Evolutionary conservation across 2,888 invertebrate genomes (phyloP).

Genomic region (Yponomeuta malinellus): DNA sequence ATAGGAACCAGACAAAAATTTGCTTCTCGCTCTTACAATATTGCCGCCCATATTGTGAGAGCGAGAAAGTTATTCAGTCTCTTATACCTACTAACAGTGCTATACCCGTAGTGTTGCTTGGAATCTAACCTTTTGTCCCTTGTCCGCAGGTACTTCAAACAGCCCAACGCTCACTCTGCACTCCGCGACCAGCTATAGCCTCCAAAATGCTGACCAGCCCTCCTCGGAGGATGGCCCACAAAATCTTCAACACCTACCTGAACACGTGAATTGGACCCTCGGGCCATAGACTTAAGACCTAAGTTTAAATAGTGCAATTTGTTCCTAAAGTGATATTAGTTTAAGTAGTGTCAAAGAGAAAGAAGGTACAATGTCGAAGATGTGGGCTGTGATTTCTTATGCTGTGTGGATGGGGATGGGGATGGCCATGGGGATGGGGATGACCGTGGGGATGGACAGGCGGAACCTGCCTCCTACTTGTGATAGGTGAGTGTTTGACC

Average conservation of each 20-base stretch:
- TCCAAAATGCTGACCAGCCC: constrained; percentile 54
- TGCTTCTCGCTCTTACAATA: too few species aligned
- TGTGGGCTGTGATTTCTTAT: constrained; percentile 38
- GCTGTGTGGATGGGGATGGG: constrained; percentile 36
- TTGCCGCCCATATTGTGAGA: too few species aligned
- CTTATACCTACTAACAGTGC: too few species aligned
- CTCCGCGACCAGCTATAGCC: constrained; percentile 32
- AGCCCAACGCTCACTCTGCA: constrained; percentile 3
- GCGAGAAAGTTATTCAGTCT: too few species aligned
- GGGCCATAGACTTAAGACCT: neutral
- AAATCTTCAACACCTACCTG: constrained; percentile 53
- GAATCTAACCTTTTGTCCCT: neutral
- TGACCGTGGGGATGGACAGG: constrained; percentile 50
- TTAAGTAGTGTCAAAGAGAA: constrained; percentile 14
- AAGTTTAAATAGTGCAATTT: constrained; percentile 23
- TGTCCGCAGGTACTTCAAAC: neutral
- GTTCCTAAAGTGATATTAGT: constrained; percentile 56
- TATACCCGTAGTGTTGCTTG: too few species aligned
- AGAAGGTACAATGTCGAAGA: constrained; percentile 36
- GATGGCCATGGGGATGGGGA: constrained; percentile 44
- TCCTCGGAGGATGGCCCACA: constrained; percentile 55
- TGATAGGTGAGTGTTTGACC: constrained; percentile 60
- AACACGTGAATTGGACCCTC: constrained; percentile 47
- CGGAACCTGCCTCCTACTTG: constrained; percentile 69
- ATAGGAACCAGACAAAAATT: too few species aligned